Evolutionary conservation across 2,888 invertebrate species (phyloP).

Genomic region (Octonoba sinensis): DNA sequence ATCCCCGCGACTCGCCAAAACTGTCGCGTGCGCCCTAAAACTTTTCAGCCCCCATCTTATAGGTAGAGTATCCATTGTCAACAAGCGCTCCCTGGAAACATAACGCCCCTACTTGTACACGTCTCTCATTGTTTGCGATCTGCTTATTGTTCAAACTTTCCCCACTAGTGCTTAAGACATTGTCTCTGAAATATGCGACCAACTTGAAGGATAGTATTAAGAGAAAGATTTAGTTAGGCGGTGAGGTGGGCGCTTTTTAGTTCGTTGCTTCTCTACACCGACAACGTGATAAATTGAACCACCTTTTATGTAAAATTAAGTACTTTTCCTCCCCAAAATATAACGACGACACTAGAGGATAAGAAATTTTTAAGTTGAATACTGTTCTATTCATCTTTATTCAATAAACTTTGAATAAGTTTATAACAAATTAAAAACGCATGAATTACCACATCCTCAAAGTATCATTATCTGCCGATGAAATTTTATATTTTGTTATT

Average conservation of each 20-base stretch:
- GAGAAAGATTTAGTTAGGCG: constrained; percentile 2
- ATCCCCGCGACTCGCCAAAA: neutral
- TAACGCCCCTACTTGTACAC: constrained; percentile 13
- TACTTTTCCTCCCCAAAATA: no score
- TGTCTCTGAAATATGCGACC: constrained; percentile 11
- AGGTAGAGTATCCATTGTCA: constrained; percentile 27
- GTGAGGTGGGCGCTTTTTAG: neutral
- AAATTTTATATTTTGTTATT: no score
- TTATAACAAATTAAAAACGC: no score
- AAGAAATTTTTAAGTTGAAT: no score
- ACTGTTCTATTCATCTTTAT: no score
- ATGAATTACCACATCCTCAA: no score
- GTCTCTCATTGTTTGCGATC: constrained; percentile 26
- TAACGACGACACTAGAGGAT: no score
- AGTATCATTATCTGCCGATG: no score
- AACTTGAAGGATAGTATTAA: neutral
- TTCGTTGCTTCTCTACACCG: neutral
- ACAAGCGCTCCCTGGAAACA: constrained; percentile 29
- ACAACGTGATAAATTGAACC: no score
- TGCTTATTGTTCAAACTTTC: constrained; percentile 30
- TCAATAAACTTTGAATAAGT: no score
- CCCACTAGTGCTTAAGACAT: constrained; percentile 11
- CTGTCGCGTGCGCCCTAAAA: neutral
- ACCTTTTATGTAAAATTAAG: no score
- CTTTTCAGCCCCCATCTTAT: neutral